Conservation (phyloP, 2,888 invertebrate species). For the Tetragonisca angustula region DNA sequence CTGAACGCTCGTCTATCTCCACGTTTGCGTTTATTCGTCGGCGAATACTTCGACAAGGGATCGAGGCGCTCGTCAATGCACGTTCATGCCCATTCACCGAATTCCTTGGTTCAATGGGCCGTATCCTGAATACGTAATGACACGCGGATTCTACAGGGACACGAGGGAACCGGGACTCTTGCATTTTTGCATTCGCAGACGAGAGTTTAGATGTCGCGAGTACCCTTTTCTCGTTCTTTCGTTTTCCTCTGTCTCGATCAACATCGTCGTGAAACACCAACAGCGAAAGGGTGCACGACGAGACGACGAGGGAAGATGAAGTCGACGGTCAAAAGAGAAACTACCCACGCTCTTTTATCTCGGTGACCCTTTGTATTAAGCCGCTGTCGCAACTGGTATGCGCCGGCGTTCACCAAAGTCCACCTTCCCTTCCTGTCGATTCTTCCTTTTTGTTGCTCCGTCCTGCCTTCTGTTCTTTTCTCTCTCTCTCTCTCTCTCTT, state of each 20-base stretch:
- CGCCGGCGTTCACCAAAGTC: conserved; percentile 62
- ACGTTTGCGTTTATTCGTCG: conserved; percentile 15
- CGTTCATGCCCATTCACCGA: conserved; percentile 77
- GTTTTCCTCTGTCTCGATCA: conserved; percentile 31
- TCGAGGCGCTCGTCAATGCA: conserved; percentile 46
- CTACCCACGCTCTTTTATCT: conserved; percentile 71
- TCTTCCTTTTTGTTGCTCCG: conserved; percentile 47
- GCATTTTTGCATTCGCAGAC: conserved; percentile 3
- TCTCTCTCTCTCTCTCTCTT: not conserved
- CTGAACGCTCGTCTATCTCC: not conserved
- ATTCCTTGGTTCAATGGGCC: conserved; percentile 78
- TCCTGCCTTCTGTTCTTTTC: not conserved
- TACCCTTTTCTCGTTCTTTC: not conserved
- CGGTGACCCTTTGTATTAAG: conserved; percentile 66
- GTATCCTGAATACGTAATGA: conserved; percentile 78
- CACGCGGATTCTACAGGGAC: conserved; percentile 66
- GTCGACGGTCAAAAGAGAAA: conserved; percentile 68
- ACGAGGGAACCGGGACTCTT: conserved; percentile 17
- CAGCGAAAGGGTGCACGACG: conserved; percentile 40
- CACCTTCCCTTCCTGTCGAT: conserved; percentile 62
- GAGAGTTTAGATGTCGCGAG: conserved; percentile 61
- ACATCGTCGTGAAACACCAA: conserved; percentile 35
- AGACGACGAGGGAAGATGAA: conserved; percentile 58
- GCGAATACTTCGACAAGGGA: conserved; percentile 34
- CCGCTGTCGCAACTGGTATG: conserved; percentile 70